Evolutionary conservation across 2,797 vertebrate genomes (phyloP).

Genomic region (Manis javanica): DNA sequence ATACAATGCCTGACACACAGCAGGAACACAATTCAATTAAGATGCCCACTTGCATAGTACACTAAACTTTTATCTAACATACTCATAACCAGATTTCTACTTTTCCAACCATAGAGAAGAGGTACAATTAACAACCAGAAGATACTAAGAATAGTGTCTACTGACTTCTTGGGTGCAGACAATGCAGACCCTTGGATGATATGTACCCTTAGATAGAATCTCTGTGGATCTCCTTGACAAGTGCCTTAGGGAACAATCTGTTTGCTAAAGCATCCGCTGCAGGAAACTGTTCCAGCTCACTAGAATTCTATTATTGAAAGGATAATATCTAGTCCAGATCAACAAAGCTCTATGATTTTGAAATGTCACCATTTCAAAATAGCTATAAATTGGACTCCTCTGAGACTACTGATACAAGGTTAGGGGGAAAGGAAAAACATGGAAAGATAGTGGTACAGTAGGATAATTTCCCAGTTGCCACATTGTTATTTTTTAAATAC

Average conservation of each 20-base stretch:
- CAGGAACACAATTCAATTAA: background rate
- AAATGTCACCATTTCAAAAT: slow-evolving; percentile 64
- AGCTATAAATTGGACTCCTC: slow-evolving; percentile 49
- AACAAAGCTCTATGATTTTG: slow-evolving; percentile 70
- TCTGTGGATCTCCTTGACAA: slow-evolving; percentile 18
- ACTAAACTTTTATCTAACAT: background rate
- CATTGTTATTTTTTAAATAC: slow-evolving; percentile 15
- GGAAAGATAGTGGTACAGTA: background rate
- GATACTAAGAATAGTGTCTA: background rate
- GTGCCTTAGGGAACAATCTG: slow-evolving; percentile 31
- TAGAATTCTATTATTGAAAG: slow-evolving; percentile 60
- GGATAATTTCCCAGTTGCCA: background rate
- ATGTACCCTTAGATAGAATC: background rate
- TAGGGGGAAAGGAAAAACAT: background rate
- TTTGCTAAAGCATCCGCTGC: slow-evolving; percentile 16
- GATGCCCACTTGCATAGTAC: background rate
- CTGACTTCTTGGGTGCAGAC: background rate
- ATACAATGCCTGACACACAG: background rate
- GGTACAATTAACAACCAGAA: background rate
- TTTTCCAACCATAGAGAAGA: background rate
- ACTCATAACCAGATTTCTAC: background rate
- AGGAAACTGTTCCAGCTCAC: slow-evolving; percentile 45
- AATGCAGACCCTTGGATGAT: background rate
- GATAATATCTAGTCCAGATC: slow-evolving; percentile 39
- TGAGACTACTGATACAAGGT: background rate